Conservation (phyloP, 2,113 vertebrate species). For the Onychostruthus taczanowskii region DNA sequence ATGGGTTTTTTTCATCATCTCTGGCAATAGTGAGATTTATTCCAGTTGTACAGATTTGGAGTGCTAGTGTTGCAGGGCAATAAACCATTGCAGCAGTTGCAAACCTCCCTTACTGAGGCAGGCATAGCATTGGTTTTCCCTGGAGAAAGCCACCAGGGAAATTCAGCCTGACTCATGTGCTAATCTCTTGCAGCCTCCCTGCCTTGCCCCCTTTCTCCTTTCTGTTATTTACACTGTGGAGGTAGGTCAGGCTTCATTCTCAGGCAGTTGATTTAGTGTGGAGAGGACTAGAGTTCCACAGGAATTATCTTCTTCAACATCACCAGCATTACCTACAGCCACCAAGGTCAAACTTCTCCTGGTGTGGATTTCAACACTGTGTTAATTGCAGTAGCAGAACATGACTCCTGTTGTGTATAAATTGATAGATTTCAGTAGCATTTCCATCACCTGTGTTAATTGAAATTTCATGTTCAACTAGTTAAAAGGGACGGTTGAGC, state of each 20-base stretch:
- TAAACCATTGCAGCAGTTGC: background rate
- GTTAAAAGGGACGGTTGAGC: background rate
- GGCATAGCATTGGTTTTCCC: background rate
- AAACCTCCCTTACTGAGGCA: background rate
- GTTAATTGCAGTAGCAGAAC: background rate
- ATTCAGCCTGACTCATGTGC: background rate
- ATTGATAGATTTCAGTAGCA: background rate
- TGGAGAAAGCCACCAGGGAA: background rate
- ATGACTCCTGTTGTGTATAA: background rate
- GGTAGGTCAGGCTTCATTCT: background rate
- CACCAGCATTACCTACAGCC: background rate
- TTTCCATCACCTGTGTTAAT: background rate
- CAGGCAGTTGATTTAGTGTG: background rate
- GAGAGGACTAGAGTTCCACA: background rate
- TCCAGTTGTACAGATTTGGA: slow-evolving; percentile 10
- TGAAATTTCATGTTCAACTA: background rate
- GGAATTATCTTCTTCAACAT: background rate
- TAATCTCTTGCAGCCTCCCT: background rate
- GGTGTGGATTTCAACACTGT: background rate
- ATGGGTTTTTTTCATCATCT: background rate
- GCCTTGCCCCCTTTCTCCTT: background rate
- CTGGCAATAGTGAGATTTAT: background rate
- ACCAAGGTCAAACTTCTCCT: background rate
- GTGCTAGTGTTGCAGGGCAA: background rate
- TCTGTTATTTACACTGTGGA: background rate